Evolutionary conservation across 2,113 vertebrate genomes (phyloP).

Genomic region (Pluvianellus socialis): DNA sequence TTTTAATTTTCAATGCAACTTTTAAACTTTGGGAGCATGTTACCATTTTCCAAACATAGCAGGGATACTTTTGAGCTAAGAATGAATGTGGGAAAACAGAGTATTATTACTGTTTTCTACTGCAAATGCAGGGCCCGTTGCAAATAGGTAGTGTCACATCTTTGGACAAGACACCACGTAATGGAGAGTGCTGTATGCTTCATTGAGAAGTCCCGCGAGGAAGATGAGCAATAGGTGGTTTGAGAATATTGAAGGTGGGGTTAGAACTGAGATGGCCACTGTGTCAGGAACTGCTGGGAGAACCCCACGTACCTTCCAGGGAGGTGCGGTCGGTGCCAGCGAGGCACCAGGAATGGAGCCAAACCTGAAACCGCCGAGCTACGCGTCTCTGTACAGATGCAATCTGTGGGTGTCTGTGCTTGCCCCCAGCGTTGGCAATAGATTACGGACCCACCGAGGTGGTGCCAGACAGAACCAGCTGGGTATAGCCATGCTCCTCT

Average conservation of each 20-base stretch:
- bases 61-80: background rate
- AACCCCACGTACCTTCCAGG: background rate
- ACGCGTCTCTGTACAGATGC: background rate
- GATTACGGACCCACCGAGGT: background rate
- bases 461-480: background rate
- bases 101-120: background rate
- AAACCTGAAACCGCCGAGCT: background rate
- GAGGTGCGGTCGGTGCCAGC: background rate
- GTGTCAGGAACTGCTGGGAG: background rate
- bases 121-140: background rate
- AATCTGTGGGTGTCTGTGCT: background rate
- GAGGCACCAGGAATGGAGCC: background rate
- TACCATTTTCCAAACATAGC: background rate
- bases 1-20: background rate
- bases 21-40: background rate
- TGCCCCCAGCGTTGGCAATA: background rate
- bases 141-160: background rate
- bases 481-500: background rate
- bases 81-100: background rate
- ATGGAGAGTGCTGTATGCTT: background rate
- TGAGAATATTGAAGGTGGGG: background rate
- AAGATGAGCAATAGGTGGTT: background rate
- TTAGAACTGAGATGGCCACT: background rate
- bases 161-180: accelerated
- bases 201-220: background rate